phyloP scores from a whole-genome alignment of 2,797 vertebrate genomes.

The Pteronotus mesoamericanus region DNA sequence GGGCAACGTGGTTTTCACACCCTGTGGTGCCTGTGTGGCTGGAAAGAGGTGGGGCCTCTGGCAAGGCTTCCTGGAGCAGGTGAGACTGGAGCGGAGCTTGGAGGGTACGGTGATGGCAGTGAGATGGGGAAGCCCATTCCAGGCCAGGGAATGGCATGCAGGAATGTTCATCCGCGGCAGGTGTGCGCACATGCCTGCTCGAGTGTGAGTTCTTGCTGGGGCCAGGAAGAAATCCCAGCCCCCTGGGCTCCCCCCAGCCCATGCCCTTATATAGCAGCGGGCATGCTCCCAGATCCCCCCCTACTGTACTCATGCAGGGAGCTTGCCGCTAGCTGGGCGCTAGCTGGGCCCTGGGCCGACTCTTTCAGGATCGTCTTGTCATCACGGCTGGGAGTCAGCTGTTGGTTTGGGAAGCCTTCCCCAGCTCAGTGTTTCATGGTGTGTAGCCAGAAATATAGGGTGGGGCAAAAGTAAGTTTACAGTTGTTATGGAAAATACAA shows the following conservation, averaged over 20 bases:
- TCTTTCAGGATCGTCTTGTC: constrained; percentile 68
- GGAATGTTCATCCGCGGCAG: constrained; percentile 59
- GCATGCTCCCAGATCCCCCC: background rate
- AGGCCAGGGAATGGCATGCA: constrained; percentile 47
- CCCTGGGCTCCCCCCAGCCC: constrained; percentile 36
- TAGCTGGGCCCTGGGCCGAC: background rate
- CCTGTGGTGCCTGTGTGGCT: background rate
- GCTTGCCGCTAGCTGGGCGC: background rate
- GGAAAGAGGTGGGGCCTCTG: background rate
- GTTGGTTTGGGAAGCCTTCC: constrained; percentile 77
- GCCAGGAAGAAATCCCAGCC: constrained; percentile 38
- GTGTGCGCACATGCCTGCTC: constrained; percentile 2
- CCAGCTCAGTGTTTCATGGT: constrained; percentile 73
- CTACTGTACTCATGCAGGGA: constrained; percentile 37
- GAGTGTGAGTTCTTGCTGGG: background rate
- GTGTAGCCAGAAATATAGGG: constrained; percentile 72
- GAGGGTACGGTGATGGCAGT: constrained; percentile 44
- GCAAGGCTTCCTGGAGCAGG: background rate
- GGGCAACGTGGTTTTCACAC: background rate
- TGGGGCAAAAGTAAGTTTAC: background rate
- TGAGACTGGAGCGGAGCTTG: background rate
- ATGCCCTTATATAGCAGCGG: constrained; percentile 48
- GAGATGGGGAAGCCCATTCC: constrained; percentile 63
- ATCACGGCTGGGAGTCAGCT: constrained; percentile 82
- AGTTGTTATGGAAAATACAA: background rate